These are phyloP conservation scores for Nasonovia ribisnigri DNA, from an alignment of 2,888 invertebrate species.

Conservation along the genomic window DNA sequence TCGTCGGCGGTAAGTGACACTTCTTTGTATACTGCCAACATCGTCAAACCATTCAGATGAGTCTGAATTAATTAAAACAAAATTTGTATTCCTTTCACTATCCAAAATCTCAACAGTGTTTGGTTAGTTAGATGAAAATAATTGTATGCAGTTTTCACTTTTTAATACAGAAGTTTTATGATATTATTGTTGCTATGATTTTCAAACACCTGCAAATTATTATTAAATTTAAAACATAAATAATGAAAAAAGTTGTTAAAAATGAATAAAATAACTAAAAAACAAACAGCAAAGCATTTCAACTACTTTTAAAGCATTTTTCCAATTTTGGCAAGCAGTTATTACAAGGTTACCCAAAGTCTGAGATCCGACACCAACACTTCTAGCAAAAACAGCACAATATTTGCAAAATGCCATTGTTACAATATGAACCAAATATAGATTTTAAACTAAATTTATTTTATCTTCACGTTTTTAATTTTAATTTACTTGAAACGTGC, in stretches of 20 bases:
- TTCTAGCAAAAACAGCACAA: neutral
- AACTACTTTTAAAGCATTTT: conserved; percentile 21
- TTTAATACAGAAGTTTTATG: neutral
- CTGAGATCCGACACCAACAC: neutral
- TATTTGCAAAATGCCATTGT: too few relatives aligned
- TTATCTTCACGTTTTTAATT: neutral
- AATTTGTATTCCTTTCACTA: conserved; percentile 10
- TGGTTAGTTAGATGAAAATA: neutral
- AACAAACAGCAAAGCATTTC: neutral
- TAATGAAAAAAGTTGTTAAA: neutral
- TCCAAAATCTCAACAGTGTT: conserved; percentile 8
- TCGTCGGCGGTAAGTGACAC: too few relatives aligned
- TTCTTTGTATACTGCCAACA: too few relatives aligned
- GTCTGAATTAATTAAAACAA: conserved; percentile 3
- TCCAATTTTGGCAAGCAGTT: conserved; percentile 44
- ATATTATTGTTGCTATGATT: neutral
- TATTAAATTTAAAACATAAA: neutral
- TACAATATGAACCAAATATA: neutral
- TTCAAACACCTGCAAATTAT: neutral
- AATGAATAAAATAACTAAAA: neutral
- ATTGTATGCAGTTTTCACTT: neutral
- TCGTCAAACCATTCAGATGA: too few relatives aligned
- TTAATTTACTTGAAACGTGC: neutral
- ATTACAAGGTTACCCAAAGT: neutral
- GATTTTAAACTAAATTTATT: neutral